phyloP scores from a whole-genome alignment of 1,140 invertebrate species.

The Scaptomyza montana region DNA sequence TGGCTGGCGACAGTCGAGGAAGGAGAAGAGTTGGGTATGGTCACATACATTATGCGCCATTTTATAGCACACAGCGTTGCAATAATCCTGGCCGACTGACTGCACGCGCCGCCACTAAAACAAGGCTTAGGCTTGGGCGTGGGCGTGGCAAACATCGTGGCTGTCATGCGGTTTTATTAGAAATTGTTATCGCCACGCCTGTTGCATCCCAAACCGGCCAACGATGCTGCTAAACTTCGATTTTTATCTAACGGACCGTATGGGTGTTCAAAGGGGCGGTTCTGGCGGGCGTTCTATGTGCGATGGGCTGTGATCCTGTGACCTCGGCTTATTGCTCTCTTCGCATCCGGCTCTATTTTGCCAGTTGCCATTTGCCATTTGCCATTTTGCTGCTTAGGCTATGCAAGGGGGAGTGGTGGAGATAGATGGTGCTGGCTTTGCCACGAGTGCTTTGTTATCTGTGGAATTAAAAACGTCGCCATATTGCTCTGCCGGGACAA shows the following conservation, averaged over 20 bases:
- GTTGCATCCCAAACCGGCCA: constrained; percentile 42
- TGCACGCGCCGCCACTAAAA: constrained; percentile 43
- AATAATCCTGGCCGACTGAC: constrained; percentile 55
- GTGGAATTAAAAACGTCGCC: constrained; percentile 77
- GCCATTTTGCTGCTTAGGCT: constrained; percentile 51
- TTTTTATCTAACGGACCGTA: constrained; percentile 61
- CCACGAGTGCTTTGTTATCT: constrained; percentile 75
- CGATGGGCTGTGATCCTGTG: constrained; percentile 4
- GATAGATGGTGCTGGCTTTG: constrained; percentile 24
- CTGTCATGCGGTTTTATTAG: constrained; percentile 80
- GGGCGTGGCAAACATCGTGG: constrained; percentile 25
- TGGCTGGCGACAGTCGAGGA: constrained; percentile 25
- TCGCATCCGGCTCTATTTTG: constrained; percentile 36
- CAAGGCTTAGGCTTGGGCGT: constrained; percentile 23
- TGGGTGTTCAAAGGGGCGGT: neutral
- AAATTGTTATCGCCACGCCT: constrained; percentile 77
- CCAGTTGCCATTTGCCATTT: constrained; percentile 49
- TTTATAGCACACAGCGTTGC: constrained; percentile 61
- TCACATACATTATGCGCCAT: constrained; percentile 54
- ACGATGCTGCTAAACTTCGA: constrained; percentile 63
- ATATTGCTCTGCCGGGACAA: constrained; percentile 58
- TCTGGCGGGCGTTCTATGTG: neutral
- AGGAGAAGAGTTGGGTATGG: constrained; percentile 13
- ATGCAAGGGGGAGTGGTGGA: neutral
- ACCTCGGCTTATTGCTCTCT: constrained; percentile 56